A percentile compares a stretch with the other conserved stretches of the same genome.
Conservation (phyloP, 2,888 invertebrate genomes). For the Lagria hirta region DNA sequence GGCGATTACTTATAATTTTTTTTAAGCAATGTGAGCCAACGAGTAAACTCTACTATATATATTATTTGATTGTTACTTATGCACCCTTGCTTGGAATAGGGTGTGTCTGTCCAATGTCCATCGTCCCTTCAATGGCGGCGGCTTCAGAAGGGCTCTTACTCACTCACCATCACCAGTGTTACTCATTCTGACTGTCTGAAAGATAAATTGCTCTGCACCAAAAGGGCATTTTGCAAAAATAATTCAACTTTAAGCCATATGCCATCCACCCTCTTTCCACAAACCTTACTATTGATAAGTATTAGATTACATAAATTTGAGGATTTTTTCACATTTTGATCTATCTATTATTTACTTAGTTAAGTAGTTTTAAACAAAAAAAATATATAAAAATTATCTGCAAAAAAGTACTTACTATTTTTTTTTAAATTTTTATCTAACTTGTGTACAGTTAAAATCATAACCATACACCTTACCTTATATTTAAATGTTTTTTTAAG, state of each 20-base stretch:
- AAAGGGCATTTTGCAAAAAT: conserved; percentile 30
- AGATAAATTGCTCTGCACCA: conserved; percentile 28
- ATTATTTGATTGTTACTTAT: conserved; percentile 35
- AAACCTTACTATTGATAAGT: conserved; percentile 37
- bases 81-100: conserved; percentile 41
- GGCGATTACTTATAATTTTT: too few relatives aligned
- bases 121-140: conserved; percentile 38
- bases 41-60: too few relatives aligned
- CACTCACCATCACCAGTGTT: conserved; percentile 15
- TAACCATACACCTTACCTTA: too few relatives aligned
- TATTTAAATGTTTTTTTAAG: too few relatives aligned
- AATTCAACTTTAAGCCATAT: conserved; percentile 36
- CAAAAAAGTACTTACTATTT: too few relatives aligned
- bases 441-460: too few relatives aligned
- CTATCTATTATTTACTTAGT: too few relatives aligned
- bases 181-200: conserved; percentile 9
- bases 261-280: conserved; percentile 25
- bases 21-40: too few relatives aligned
- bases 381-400: too few relatives aligned
- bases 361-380: too few relatives aligned
- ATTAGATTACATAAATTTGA: conserved; percentile 34
- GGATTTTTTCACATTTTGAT: conserved; percentile 11
- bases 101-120: conserved; percentile 47
- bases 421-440: too few relatives aligned
- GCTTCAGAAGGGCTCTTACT: conserved; percentile 26